A percentile compares a stretch with the other conserved stretches of the same genome.
Evolutionary conservation across 2,797 vertebrate species (phyloP).

Genomic region (Pteronotus mesoamericanus): DNA sequence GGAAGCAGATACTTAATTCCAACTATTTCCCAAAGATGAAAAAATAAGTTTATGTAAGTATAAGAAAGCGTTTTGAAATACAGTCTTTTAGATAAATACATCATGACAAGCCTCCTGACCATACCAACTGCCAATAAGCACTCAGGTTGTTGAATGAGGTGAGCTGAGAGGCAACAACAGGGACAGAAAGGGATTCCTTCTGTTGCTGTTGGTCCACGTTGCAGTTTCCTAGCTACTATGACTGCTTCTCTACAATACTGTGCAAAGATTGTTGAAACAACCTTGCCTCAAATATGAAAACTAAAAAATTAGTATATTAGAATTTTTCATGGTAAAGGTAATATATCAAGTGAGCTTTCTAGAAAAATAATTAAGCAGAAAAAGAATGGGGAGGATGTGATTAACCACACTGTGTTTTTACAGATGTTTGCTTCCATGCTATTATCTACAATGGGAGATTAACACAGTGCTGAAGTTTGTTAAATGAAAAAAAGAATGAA

Average conservation of each 20-base stretch:
- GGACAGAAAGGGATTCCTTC: not conserved
- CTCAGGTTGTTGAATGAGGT: not conserved
- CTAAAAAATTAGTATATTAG: not conserved
- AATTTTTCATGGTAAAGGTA: not conserved
- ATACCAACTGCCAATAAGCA: not conserved
- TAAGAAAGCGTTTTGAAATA: not conserved
- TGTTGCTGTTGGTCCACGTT: accelerated
- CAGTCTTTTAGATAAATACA: not conserved
- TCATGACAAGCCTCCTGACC: not conserved
- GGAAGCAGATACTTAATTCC: not conserved
- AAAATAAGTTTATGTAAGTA: not conserved
- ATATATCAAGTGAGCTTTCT: not conserved
- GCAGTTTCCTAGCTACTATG: not conserved
- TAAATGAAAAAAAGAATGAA: not conserved
- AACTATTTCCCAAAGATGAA: not conserved
- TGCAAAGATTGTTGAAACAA: not conserved
- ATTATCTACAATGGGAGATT: not conserved
- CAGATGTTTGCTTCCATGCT: not conserved
- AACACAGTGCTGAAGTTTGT: not conserved
- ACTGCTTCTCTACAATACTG: not conserved
- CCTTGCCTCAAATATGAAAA: not conserved
- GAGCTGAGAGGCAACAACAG: not conserved
- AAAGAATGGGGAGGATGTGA: not conserved
- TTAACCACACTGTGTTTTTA: not conserved
- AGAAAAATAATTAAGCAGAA: not conserved